phyloP scores from a whole-genome alignment of 2,113 vertebrate genomes.

The Cinclus mexicanus region DNA sequence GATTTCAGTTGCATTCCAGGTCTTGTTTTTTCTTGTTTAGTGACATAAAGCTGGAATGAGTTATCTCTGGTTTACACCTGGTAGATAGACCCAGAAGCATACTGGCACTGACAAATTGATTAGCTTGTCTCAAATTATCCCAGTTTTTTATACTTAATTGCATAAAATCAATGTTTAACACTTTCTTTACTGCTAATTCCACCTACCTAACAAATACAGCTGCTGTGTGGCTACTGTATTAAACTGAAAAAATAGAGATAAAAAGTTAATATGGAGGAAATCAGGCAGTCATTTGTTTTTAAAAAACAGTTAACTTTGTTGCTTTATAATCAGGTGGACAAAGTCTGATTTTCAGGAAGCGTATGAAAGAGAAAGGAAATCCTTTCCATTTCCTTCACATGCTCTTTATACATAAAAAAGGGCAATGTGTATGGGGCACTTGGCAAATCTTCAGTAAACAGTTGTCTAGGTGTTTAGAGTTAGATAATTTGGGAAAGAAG shows the following conservation, averaged over 20 bases:
- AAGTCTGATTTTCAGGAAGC: constrained; percentile 43
- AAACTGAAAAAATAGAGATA: not conserved
- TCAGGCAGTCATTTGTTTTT: constrained; percentile 20
- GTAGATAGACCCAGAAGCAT: not conserved
- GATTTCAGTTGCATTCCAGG: not conserved
- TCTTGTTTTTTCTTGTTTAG: not conserved
- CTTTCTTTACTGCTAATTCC: not conserved
- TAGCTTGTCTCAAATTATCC: not conserved
- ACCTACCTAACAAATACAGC: not conserved
- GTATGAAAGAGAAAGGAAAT: constrained; percentile 54
- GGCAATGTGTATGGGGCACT: not conserved
- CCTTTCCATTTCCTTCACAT: constrained; percentile 53
- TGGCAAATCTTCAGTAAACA: not conserved
- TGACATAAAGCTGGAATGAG: not conserved
- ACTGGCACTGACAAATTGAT: not conserved
- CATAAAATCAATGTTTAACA: not conserved
- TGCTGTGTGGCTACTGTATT: not conserved
- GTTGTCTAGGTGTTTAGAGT: constrained; percentile 23
- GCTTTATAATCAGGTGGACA: constrained; percentile 41
- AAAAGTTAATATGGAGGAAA: not conserved
- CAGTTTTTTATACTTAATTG: not conserved
- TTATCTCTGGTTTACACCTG: not conserved
- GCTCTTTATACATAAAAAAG: not conserved
- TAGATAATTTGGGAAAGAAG: not conserved
- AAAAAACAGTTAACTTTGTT: not conserved